phyloP scores from a whole-genome alignment of 1,140 invertebrate genomes.

The Anastrepha ludens region DNA sequence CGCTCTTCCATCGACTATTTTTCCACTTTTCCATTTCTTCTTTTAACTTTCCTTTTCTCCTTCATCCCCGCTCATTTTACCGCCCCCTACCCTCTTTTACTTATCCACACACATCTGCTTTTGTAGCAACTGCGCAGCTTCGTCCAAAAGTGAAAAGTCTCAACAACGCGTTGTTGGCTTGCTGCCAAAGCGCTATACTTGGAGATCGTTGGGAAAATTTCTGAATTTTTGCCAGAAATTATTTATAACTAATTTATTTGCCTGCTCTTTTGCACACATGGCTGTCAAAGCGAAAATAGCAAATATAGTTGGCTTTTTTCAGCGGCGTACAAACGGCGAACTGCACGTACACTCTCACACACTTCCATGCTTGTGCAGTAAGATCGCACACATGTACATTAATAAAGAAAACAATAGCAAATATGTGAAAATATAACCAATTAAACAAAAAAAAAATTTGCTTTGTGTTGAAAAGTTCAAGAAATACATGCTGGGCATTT shows the following conservation, averaged over 20 bases:
- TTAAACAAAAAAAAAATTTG: not conserved
- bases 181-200: constrained; percentile 83
- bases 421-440: not conserved
- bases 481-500: not conserved
- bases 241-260: constrained; percentile 71
- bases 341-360: constrained; percentile 1
- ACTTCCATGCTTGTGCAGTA: not conserved
- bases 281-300: constrained; percentile 58
- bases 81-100: not conserved
- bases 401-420: not conserved
- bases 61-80: not conserved
- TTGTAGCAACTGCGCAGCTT: constrained; percentile 47
- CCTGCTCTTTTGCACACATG: constrained; percentile 59
- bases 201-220: constrained; percentile 78
- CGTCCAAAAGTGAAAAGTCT: constrained; percentile 10
- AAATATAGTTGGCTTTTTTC: constrained; percentile 54
- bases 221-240: constrained; percentile 75
- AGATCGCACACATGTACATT: not conserved
- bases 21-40: not conserved
- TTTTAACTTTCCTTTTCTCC: not conserved
- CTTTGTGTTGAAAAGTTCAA: constrained; percentile 23
- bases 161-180: constrained; percentile 75
- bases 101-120: not conserved
- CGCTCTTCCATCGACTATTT: not conserved
- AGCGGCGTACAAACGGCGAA: not conserved